phyloP scores from a whole-genome alignment of 2,888 invertebrate genomes.

The Folsomia candida region DNA sequence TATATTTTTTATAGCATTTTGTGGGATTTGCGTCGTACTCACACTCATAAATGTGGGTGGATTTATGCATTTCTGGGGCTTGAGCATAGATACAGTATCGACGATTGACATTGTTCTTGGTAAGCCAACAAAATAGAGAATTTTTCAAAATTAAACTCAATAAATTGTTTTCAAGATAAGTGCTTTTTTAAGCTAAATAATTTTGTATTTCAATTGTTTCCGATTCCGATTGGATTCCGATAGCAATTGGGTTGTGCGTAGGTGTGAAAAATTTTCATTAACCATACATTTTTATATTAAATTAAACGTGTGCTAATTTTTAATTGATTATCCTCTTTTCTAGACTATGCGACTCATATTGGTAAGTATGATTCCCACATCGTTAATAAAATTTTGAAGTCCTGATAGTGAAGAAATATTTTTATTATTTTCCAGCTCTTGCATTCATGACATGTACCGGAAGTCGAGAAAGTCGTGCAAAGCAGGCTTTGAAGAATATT shows the following conservation, averaged over 20 bases:
- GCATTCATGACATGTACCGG: constrained; percentile 67
- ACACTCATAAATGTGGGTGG: constrained; percentile 66
- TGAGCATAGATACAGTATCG: constrained; percentile 76
- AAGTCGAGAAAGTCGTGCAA: constrained; percentile 54
- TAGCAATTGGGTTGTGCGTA: constrained; percentile 77
- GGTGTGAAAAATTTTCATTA: background rate
- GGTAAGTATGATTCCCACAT: constrained; percentile 54
- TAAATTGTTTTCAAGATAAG: no score
- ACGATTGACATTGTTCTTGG: constrained; percentile 75
- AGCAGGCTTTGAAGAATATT: constrained; percentile 55
- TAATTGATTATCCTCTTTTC: background rate
- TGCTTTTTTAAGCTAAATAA: no score
- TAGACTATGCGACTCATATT: constrained; percentile 75
- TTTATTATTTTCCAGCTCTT: constrained; percentile 55
- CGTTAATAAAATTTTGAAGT: background rate
- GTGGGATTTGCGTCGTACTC: constrained; percentile 54
- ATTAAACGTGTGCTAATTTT: background rate
- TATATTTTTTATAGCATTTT: no score
- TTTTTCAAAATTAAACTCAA: no score
- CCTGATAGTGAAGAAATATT: background rate
- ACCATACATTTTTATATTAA: background rate
- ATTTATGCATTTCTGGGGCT: constrained; percentile 75
- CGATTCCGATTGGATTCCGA: no score
- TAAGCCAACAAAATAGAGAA: no score
- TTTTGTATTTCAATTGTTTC: no score